These are phyloP conservation scores for Drosophila serrata DNA, from an alignment of 1,140 invertebrate species.

Conservation along the genomic window DNA sequence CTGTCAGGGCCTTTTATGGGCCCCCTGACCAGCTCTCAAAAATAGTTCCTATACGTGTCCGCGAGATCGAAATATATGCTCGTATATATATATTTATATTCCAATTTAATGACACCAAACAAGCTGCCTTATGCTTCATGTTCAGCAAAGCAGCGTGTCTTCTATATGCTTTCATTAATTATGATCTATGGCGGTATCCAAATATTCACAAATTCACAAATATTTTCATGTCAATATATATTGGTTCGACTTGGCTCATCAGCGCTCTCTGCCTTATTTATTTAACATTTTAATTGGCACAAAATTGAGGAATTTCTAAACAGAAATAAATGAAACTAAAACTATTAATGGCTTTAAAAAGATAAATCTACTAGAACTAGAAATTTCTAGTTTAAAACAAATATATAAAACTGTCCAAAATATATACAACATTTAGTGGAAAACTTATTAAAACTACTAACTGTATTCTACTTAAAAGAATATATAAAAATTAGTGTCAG, in stretches of 20 bases:
- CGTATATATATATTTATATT: constrained; percentile 46
- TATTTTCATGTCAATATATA: constrained; percentile 26
- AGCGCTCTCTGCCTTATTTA: not conserved
- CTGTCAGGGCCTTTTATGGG: constrained; percentile 41
- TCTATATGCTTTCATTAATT: constrained; percentile 61
- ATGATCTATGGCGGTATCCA: constrained; percentile 53
- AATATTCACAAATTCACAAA: constrained; percentile 19
- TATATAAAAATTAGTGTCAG: too few species aligned
- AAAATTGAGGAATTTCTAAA: not conserved
- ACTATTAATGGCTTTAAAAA: not conserved
- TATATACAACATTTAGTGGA: too few species aligned
- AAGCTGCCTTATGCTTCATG: constrained; percentile 21
- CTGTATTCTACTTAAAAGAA: too few species aligned
- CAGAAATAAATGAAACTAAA: not conserved
- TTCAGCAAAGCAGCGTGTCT: constrained; percentile 18
- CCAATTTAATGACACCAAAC: constrained; percentile 66
- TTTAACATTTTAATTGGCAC: constrained; percentile 20
- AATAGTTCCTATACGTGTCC: constrained; percentile 43
- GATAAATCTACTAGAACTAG: not conserved
- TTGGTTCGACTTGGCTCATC: not conserved
- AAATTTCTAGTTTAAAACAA: not conserved
- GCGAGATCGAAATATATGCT: constrained; percentile 19
- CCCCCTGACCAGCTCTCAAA: constrained; percentile 33
- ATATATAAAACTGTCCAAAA: not conserved
- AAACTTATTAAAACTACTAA: too few species aligned